Evolutionary conservation across 2,888 invertebrate species (phyloP).

Genomic region (Acanthosepion pharaonis): DNA sequence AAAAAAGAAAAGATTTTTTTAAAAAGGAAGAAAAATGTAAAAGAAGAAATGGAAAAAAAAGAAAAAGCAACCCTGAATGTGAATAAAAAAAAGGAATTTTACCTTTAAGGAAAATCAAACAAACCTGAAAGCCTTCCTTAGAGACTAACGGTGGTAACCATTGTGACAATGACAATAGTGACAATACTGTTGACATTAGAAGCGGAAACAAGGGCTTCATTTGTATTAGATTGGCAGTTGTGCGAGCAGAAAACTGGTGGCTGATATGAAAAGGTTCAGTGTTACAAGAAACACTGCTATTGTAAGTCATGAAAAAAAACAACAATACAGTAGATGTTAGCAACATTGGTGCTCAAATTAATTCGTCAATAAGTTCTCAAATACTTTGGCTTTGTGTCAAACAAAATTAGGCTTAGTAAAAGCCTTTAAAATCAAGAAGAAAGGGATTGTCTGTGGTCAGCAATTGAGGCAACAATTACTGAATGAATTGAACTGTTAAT

Average conservation of each 20-base stretch:
- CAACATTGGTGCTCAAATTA: too few species aligned
- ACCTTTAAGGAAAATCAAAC: neutral
- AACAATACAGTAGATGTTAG: too few species aligned
- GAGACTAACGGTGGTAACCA: neutral
- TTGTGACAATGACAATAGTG: neutral
- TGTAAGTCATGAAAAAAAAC: neutral
- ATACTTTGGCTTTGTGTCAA: too few species aligned
- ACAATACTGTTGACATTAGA: neutral
- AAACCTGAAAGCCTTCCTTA: neutral
- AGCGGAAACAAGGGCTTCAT: neutral
- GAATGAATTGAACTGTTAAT: too few species aligned
- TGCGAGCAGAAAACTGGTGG: neutral
- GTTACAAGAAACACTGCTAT: neutral
- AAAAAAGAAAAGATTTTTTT: neutral
- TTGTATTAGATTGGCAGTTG: neutral
- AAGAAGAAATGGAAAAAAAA: neutral
- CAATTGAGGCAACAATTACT: too few species aligned
- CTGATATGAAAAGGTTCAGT: neutral
- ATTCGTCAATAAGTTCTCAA: too few species aligned
- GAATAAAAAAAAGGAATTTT: neutral
- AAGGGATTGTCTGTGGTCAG: too few species aligned
- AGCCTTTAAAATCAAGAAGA: too few species aligned
- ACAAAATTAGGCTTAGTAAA: too few species aligned
- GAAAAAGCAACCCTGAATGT: neutral
- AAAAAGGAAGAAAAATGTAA: neutral